Base-by-base conservation (phyloP, 1,140 invertebrate species). In the Ceratina australensis region DNA sequence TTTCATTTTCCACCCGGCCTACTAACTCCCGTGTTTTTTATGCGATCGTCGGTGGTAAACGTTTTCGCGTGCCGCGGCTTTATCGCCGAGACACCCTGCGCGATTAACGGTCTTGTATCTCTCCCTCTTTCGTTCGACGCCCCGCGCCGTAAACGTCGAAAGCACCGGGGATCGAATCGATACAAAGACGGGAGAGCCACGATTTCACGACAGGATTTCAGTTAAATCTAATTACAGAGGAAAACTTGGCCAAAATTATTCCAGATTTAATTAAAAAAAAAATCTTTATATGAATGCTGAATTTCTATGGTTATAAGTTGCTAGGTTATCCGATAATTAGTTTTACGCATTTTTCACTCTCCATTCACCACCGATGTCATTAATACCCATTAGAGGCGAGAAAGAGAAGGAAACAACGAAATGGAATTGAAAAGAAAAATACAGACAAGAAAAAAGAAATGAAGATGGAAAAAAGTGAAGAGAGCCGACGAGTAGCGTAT, bases 11-110 rank as follows among this genome's bases (percentile, higher is more conserved):
- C 28, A 64, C 57, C 22, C 33, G 10, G 5, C 8, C 33, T 42
- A 42, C 33, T 10, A 10, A 42, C 8, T 42, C 8, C 33, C 33
- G 33, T 10, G 33, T 42, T 42, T 42, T 42, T 42, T 20, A 28
- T 42, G 33, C 24, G 28, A 18, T 42, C 8, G 54, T 24, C 5
- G 49, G 15, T 18, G 33, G 52, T 49, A 59, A 75, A 60, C 73
- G 26, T 24, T 47, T 50, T 60, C 24, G 13, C 67, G 18, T 47
- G 5, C 54, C 64, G 42, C 50, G 47, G 49, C 63, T 74, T 79
- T 74, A 68, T 76, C 72, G 63, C 16, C 18, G 22, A 15, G 12
- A 57, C 60, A 33, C 66, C 64, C 72, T 66, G 52, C 52, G 72
- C 52, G n/a, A 15, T 20, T 59, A 75, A 75, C 72, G 61, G 26